Conservation (phyloP, 64 coral and sea anemone species). For the Porites lutea region DNA sequence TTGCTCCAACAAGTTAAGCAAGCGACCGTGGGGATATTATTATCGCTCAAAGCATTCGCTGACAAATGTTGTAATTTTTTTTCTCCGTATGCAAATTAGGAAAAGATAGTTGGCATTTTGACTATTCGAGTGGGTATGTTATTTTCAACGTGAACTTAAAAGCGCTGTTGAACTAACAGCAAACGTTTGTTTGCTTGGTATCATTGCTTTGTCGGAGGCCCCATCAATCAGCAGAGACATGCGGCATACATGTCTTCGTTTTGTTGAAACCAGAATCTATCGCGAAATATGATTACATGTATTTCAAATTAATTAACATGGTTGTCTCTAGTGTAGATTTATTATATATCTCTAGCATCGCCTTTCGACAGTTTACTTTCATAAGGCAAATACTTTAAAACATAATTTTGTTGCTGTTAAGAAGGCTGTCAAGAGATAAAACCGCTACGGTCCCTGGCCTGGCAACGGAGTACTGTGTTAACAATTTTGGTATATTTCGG, state of each 20-base stretch:
- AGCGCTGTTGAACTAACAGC: not conserved
- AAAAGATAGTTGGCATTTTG: constrained; percentile 18
- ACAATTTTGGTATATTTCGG: too few species aligned
- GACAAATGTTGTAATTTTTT: not conserved
- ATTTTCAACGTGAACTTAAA: constrained; percentile 8
- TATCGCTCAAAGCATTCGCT: not conserved
- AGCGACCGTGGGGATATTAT: not conserved
- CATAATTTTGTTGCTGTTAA: not conserved
- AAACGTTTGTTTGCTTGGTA: not conserved
- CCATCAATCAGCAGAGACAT: too few species aligned
- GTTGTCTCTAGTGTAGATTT: not conserved
- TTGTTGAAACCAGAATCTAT: too few species aligned
- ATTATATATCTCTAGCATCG: not conserved
- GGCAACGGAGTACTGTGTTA: too few species aligned
- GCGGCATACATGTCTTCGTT: too few species aligned
- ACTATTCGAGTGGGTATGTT: not conserved
- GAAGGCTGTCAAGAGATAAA: too few species aligned
- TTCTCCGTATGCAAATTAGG: constrained; percentile 22
- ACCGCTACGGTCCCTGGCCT: too few species aligned
- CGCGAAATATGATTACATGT: not conserved
- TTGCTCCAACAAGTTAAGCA: not conserved
- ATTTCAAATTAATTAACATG: not conserved
- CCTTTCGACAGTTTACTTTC: not conserved
- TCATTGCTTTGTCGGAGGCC: not conserved
- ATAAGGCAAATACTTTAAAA: not conserved